These are phyloP conservation scores for Macaca nemestrina DNA, from an alignment of 2,113 vertebrate genomes.

Conservation along the genomic window DNA sequence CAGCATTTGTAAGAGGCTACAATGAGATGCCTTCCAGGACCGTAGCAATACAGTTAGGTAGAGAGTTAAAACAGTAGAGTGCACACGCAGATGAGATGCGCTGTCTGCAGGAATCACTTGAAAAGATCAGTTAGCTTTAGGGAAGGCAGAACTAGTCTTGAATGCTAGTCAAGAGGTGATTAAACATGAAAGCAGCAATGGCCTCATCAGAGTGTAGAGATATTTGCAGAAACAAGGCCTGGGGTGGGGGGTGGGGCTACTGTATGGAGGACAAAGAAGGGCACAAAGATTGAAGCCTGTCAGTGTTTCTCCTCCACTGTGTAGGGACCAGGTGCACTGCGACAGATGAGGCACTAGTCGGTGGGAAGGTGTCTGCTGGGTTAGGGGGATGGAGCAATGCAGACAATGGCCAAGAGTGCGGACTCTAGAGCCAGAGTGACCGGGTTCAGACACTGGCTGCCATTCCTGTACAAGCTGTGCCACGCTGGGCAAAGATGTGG, in stretches of 20 bases:
- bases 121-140: not conserved
- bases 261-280: not conserved
- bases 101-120: slow-evolving; percentile 27
- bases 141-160: not conserved
- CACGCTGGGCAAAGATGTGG: not conserved
- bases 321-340: not conserved
- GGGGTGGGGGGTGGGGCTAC: not conserved
- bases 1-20: slow-evolving; percentile 27
- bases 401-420: rapidly evolving
- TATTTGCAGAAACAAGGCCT: rapidly evolving
- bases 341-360: not conserved
- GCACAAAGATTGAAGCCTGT: not conserved
- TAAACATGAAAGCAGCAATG: not conserved
- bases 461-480: not conserved
- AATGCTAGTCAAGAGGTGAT: not conserved
- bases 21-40: not conserved
- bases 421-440: not conserved
- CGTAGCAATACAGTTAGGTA: not conserved
- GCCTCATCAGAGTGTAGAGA: not conserved
- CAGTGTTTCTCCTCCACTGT: too few relatives aligned
- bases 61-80: not conserved
- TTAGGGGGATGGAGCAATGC: too few relatives aligned
- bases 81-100: not conserved
- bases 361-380: not conserved
- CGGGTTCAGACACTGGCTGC: not conserved